Evolutionary conservation across 2,797 vertebrate species (phyloP), one percentile per base, ranked within the genome.

Genomic region (Neopelma chrysocephalum): DNA sequence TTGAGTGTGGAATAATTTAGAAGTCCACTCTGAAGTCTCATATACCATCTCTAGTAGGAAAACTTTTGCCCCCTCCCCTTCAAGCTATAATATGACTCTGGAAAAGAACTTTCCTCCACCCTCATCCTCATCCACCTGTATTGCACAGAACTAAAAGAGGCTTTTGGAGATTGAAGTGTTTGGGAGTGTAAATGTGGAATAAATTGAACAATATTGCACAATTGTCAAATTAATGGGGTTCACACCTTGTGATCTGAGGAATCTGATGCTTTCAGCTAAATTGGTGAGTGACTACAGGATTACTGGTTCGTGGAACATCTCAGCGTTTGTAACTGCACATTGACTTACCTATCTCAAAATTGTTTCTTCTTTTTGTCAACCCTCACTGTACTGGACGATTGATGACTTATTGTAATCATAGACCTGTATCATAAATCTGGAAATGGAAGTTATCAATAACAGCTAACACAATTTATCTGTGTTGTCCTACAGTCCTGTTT

Each of bases 311-410:
- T 60, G 40, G 26, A 86, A 61, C 13, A 43, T 58, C 31, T 75
- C 31, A 10, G 29, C 17, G 51, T 75, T 78, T 78, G 21, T 38
- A 81, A 34, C 22, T 32, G 51, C 48, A 77, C 36, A 10, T 27
- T 75, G 26, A 50, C 22, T 61, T 57, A 25, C 7, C 8, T 60
- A 0, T 75, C 42, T 83, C 27, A 54, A 64, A 82, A n/a, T 34
- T 29, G 7, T 72, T 92, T 82, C 42, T 89, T 12, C 7, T 71
- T 93, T 90, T 93, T 72, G 23, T 36, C n/a, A 6, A 72, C 43
- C 18, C 12, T 82, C 23, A 22, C 12, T 3, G 0, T 48, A 42
- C 20, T 62, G 51, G 26, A 34, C 0, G 0, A 42, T 17, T 25
- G 13, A 38, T 68, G 18, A 64, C 23, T 90, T 58, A 61, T 10